phyloP scores from a whole-genome alignment of 92 coral and sea anemone genomes.

The Zoanthus gigantus region DNA sequence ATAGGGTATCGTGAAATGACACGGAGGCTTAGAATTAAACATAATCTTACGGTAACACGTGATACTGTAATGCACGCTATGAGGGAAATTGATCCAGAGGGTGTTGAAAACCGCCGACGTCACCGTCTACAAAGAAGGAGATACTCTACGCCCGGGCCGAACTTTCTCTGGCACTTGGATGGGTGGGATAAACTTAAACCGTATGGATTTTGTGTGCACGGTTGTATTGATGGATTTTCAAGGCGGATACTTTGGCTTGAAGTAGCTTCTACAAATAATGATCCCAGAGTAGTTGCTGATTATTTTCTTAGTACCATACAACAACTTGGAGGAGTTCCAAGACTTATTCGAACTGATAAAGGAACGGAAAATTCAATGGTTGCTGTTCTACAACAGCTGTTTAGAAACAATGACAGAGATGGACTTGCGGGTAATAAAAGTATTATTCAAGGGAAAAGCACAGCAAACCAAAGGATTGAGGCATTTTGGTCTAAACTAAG shows the following conservation, averaged over 20 bases:
- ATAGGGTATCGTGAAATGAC: constrained; percentile 14
- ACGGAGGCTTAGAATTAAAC: too few relatives aligned
- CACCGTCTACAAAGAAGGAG: constrained; percentile 47
- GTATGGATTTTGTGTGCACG: constrained; percentile 55
- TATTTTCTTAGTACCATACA: constrained; percentile 39
- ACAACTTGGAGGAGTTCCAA: constrained; percentile 59
- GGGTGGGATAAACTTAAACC: constrained; percentile 59
- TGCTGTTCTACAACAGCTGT: constrained; percentile 50
- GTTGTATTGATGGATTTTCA: constrained; percentile 57
- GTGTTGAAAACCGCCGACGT: constrained; percentile 43
- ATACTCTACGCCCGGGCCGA: constrained; percentile 55
- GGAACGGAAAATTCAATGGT: constrained; percentile 61
- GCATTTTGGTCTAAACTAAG: constrained; percentile 70
- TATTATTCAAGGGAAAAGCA: constrained; percentile 60
- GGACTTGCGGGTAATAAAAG: constrained; percentile 53
- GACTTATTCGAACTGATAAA: constrained; percentile 44
- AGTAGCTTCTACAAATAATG: constrained; percentile 47
- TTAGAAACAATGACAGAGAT: constrained; percentile 58
- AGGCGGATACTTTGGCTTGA: constrained; percentile 61
- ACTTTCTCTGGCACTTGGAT: constrained; percentile 61
- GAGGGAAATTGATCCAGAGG: constrained; percentile 66
- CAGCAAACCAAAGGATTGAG: constrained; percentile 69
- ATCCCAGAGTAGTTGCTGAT: neutral
- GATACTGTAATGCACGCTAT: constrained; percentile 55
- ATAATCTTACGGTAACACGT: neutral